Evolutionary conservation across 1,140 invertebrate species (phyloP), one percentile per base, ranked within the genome.

Genomic region (Pseudomyrmex gracilis): DNA sequence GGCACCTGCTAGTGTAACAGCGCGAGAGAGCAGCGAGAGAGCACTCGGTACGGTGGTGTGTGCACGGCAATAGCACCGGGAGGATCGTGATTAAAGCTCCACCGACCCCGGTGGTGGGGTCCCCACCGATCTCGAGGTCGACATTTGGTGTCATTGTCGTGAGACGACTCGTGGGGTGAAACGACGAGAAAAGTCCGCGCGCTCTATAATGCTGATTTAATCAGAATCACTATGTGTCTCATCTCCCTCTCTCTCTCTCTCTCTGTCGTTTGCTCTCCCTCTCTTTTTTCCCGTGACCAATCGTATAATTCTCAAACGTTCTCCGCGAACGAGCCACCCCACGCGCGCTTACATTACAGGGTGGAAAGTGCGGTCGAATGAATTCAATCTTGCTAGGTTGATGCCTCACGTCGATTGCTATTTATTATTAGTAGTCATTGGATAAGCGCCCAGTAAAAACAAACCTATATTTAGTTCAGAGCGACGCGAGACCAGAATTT

Each of bases 91-190:
- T 92, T 92, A 90, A 92, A 91, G 88, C 89, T 88, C 85, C 67
- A 57, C 83, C 83, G 51, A 17, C 73, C 57, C 80, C 66, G 55
- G 55, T 20, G 66, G 8, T 24, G 49, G 71, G 71, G 70, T 64
- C 73, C n/a, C n/a, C n/a, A n/a, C n/a, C 55, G 70, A 53, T 58
- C 64, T 80, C 64, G 71, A 90, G 70, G 85, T 90, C 90, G 92
- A 92, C 92, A 92, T 92, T 93, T 93, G 92, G 92, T 92, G 91
- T 93, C 91, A 92, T 92, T 92, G 91, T 92, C 88, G 90, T 58
- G 87, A 83, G 83, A 85, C 73, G 70, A 64, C 53, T 80, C 64
- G 84, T 63, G 49, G 82, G 82, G 82, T 83, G 77, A 15, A 51
- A 61, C 74, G 61, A 17, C 34, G 34, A 34, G 34, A 57, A 78